Percentiles rank a stretch among this genome's conserved stretches.
phyloP scores from a whole-genome alignment of 2,888 invertebrate genomes.

The Crepidodera aurea region DNA sequence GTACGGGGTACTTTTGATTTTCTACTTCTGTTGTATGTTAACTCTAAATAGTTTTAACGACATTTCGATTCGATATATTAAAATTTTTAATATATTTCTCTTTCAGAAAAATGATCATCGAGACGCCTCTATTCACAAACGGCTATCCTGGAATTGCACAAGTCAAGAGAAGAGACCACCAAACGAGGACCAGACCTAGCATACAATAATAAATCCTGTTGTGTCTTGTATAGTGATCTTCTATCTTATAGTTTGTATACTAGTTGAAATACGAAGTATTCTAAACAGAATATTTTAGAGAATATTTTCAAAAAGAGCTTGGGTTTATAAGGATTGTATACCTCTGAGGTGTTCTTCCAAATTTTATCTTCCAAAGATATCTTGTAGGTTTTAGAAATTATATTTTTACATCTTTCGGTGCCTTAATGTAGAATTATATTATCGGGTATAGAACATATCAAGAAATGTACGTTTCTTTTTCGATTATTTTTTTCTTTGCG shows the following conservation, averaged over 20 bases:
- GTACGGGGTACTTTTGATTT: too few relatives aligned
- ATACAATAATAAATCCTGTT: slow-evolving; percentile 54
- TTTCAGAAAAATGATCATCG: slow-evolving; percentile 63
- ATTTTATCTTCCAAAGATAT: too few relatives aligned
- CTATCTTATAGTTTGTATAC: slow-evolving; percentile 55
- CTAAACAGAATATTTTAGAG: slow-evolving; percentile 42
- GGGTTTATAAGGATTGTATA: slow-evolving; percentile 51
- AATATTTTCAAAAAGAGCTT: slow-evolving; percentile 40
- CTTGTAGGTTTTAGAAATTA: too few relatives aligned
- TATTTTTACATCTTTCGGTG: too few relatives aligned
- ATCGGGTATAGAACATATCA: too few relatives aligned
- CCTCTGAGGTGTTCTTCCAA: background rate
- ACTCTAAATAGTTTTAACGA: too few relatives aligned
- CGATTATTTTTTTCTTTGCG: too few relatives aligned
- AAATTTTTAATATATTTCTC: slow-evolving; percentile 30
- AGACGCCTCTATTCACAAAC: slow-evolving; percentile 67
- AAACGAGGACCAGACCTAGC: slow-evolving; percentile 60
- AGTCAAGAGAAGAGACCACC: slow-evolving; percentile 51
- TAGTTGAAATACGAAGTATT: slow-evolving; percentile 52
- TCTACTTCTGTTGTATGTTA: too few relatives aligned
- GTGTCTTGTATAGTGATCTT: slow-evolving; percentile 57
- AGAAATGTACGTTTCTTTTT: too few relatives aligned
- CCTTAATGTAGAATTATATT: too few relatives aligned
- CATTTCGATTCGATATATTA: too few relatives aligned
- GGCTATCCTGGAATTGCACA: slow-evolving; percentile 69